Evolutionary conservation across 2,888 invertebrate genomes (phyloP).

Genomic region (Protonemura montana): DNA sequence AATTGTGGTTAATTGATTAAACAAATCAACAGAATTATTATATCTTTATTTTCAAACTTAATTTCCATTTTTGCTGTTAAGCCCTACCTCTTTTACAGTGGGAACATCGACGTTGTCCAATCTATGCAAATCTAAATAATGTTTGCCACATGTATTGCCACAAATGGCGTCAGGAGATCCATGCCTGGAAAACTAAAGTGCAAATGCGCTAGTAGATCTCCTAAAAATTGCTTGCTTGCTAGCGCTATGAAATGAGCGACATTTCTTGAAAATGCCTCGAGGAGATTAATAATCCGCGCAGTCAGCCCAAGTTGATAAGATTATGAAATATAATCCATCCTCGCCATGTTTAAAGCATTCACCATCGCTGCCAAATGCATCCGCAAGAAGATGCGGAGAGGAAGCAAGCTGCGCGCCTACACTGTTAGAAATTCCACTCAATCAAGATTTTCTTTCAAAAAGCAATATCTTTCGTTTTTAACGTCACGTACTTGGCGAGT

Average conservation of each 20-base stretch:
- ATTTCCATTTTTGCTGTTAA: too few species aligned
- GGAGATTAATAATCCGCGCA: background rate
- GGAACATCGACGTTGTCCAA: too few species aligned
- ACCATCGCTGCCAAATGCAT: slow-evolving; percentile 7
- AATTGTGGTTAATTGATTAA: too few species aligned
- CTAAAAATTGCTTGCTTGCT: too few species aligned
- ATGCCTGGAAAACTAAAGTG: too few species aligned
- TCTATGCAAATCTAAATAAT: too few species aligned
- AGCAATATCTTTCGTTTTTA: slow-evolving; percentile 37
- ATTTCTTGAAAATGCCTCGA: background rate
- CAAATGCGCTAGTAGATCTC: too few species aligned
- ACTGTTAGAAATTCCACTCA: slow-evolving; percentile 21
- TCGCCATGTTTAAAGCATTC: background rate
- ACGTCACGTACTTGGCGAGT: slow-evolving; percentile 20
- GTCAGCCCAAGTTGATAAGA: slow-evolving; percentile 21
- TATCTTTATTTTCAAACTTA: too few species aligned
- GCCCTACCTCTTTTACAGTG: too few species aligned
- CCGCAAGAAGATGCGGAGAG: background rate
- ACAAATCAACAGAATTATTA: too few species aligned
- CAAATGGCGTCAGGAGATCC: too few species aligned
- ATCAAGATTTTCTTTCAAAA: slow-evolving; percentile 39
- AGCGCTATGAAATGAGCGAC: background rate
- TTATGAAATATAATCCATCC: slow-evolving; percentile 20
- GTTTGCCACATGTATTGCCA: too few species aligned
- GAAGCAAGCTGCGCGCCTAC: background rate